These are phyloP conservation scores for Cataglyphis livida DNA, from an alignment of 2,888 invertebrate species.

Conservation along the genomic window DNA sequence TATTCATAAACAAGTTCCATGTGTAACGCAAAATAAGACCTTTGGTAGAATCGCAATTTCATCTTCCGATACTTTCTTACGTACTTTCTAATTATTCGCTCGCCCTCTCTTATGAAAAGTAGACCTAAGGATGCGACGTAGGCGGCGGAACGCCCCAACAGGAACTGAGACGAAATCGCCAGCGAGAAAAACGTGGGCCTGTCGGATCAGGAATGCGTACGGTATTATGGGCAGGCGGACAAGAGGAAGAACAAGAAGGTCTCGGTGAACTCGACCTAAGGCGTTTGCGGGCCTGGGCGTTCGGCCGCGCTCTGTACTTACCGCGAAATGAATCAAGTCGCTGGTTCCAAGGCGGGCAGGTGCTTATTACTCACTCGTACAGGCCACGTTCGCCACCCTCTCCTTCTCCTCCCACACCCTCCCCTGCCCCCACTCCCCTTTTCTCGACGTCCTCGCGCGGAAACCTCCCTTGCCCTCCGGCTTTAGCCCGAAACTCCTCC, in stretches of 20 bases:
- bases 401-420: constrained; percentile 12
- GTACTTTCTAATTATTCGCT: background rate
- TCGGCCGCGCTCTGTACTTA: constrained; percentile 84
- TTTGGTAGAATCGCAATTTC: background rate
- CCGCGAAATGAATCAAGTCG: constrained; percentile 85
- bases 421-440: constrained; percentile 17
- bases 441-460: constrained; percentile 72
- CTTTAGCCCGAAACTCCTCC: constrained; percentile 78
- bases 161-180: constrained; percentile 42
- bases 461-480: constrained; percentile 83
- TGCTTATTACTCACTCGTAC: constrained; percentile 84
- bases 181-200: constrained; percentile 47
- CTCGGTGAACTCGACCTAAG: constrained; percentile 75
- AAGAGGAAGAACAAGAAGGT: constrained; percentile 53
- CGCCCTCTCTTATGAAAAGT: background rate
- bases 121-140: background rate
- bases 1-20: background rate
- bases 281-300: constrained; percentile 75
- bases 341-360: constrained; percentile 84
- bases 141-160: constrained; percentile 18
- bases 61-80: background rate
- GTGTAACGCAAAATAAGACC: background rate
- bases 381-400: constrained; percentile 61
- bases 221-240: constrained; percentile 55
- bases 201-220: constrained; percentile 55